Base-by-base conservation (phyloP, 2,888 invertebrate species). In the Gasteruption jaculator region DNA sequence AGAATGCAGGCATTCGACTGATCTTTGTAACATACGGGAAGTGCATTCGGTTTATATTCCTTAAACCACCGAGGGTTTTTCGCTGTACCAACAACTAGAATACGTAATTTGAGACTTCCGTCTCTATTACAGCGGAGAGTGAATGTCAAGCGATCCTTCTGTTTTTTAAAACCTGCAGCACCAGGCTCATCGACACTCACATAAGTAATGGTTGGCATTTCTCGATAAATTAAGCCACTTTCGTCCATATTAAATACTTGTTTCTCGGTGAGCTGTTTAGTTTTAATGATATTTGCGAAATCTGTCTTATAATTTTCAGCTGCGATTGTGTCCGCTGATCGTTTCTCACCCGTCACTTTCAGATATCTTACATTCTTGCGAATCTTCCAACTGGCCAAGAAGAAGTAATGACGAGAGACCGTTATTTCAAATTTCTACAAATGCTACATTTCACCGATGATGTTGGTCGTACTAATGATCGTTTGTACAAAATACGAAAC, bases 231-330 rank as follows among this genome's bases (percentile, higher is more conserved):
- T 16, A 55, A 29, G 10, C 48, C 49, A 32, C 47, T 52, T 43
- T 51, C 53, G 24, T 57, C 54, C 22, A 49, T 49, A 38, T 57
- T 54, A 40, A 49, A 54, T 20, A 55, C 33, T 44, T 50, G 48
- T 21, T 41, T 20, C 12, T 33, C 39, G 29, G 26, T 29, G 22
- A 41, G 37, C 21, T 43, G 26, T 41, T 41, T 38, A 35, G 25
- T 15, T 34, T 37, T 48, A 27, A 43, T 31, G 26, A 43, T 24
- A 24, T 35, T 36, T 20, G 34, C 34, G 36, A 52, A 46, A 43
- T 50, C 41, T 20, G 41, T 38, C 37, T 48, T 40, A 37, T 39
- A 54, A 11, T 32, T 19, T 38, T 43, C 32, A 26, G 45, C 50
- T 45, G 48, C 47, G 35, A 27, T 50, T 19, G 25, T 38, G 32